These are phyloP conservation scores for Chloromyia formosa DNA, from an alignment of 2,888 invertebrate genomes.

Conservation along the genomic window DNA sequence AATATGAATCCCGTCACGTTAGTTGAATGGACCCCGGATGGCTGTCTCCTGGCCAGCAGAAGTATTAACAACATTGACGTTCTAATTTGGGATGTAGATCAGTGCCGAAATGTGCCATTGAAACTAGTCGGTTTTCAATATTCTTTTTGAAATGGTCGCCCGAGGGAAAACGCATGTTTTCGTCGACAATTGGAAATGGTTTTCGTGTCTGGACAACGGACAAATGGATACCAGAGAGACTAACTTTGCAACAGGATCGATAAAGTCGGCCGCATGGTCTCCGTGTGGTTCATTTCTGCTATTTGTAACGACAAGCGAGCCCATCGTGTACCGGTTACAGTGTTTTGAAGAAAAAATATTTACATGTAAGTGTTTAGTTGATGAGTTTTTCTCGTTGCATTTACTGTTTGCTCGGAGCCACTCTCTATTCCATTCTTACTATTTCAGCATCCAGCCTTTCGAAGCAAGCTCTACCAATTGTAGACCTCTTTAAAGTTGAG, in stretches of 20 bases:
- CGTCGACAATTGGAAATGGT: conserved; percentile 80
- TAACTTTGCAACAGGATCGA: conserved; percentile 80
- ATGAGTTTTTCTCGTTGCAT: conserved; percentile 32
- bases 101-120: no score
- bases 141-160: conserved; percentile 84
- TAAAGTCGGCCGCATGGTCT: conserved; percentile 90
- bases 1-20: no score
- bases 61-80: conserved; percentile 82
- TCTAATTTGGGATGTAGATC: conserved; percentile 86
- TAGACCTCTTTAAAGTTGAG: conserved; percentile 73
- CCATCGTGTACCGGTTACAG: conserved; percentile 76
- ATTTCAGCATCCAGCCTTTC: conserved; percentile 56
- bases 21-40: conserved; percentile 84
- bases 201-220: conserved; percentile 84
- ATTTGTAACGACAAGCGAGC: conserved; percentile 85
- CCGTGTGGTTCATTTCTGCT: conserved; percentile 78
- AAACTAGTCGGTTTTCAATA: no score
- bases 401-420: neutral
- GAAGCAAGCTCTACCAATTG: conserved; percentile 75
- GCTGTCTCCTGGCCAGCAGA: conserved; percentile 80
- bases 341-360: conserved; percentile 65
- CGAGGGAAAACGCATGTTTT: conserved; percentile 79
- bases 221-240: conserved; percentile 81
- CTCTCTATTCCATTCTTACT: neutral
- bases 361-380: conserved; percentile 63